phyloP scores from a whole-genome alignment of 2,797 vertebrate genomes.

The Rhincodon typus region DNA sequence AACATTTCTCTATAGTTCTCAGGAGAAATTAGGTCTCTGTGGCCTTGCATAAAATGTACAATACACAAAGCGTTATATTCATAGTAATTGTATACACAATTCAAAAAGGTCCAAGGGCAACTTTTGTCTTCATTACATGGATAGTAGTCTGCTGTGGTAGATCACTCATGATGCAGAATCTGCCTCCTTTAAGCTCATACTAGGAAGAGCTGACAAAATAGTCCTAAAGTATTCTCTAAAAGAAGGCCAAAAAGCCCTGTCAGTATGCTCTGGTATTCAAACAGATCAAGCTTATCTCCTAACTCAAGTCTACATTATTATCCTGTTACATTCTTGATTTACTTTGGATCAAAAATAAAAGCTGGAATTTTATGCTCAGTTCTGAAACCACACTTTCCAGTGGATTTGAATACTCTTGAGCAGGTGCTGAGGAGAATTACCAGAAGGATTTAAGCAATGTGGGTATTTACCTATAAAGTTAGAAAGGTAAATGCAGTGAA shows the following conservation, averaged over 20 bases:
- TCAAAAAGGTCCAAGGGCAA: neutral
- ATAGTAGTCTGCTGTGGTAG: no score
- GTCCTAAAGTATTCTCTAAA: neutral
- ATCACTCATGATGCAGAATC: neutral
- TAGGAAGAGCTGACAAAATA: neutral
- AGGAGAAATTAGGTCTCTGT: neutral
- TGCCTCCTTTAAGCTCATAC: neutral
- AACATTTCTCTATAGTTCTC: neutral
- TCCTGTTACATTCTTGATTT: neutral
- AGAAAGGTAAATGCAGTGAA: no score
- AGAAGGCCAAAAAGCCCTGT: neutral
- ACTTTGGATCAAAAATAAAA: neutral
- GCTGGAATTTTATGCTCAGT: neutral
- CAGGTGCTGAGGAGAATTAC: no score
- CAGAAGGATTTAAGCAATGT: no score
- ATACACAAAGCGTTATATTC: neutral
- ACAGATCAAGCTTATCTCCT: neutral
- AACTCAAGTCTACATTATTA: neutral
- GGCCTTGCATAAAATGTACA: neutral
- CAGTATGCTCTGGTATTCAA: neutral
- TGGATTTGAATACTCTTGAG: neutral
- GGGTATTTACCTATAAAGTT: no score
- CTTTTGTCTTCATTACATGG: neutral
- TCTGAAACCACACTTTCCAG: neutral
- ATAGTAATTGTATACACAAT: neutral